Percentiles rank a stretch among this genome's conserved stretches.
Conservation (phyloP, 2,888 invertebrate genomes). For the Bellardia pandia region DNA sequence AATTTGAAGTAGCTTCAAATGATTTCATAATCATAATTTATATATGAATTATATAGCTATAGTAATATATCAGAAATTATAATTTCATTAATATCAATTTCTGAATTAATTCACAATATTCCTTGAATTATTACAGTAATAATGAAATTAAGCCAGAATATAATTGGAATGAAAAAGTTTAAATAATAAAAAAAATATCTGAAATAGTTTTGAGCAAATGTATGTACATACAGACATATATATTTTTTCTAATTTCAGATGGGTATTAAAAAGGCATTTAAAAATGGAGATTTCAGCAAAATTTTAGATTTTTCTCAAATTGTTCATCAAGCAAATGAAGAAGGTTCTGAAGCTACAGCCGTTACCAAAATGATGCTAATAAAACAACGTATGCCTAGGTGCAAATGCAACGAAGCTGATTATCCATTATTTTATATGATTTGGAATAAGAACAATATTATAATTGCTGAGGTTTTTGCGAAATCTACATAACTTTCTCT, state of each 20-base stretch:
- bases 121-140: no score
- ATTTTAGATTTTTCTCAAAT: constrained; percentile 91
- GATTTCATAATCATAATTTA: no score
- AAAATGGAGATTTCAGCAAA: constrained; percentile 87
- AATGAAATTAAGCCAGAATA: no score
- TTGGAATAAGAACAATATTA: constrained; percentile 1
- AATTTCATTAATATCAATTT: no score
- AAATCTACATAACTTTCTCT: background rate
- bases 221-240: no score
- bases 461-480: background rate
- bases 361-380: constrained; percentile 83
- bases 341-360: constrained; percentile 94
- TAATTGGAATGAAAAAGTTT: no score
- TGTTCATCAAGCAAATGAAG: constrained; percentile 95
- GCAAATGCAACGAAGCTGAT: background rate
- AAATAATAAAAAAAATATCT: no score
- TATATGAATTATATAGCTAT: no score
- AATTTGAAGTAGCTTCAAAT: no score
- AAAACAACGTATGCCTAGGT: background rate
- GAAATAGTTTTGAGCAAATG: no score
- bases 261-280: constrained; percentile 88
- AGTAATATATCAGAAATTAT: no score
- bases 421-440: constrained; percentile 1
- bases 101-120: no score
- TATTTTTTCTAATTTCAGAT: constrained; percentile 84